These are phyloP conservation scores for Brachylomia viminalis DNA, from an alignment of 2,888 invertebrate genomes.

Conservation along the genomic window DNA sequence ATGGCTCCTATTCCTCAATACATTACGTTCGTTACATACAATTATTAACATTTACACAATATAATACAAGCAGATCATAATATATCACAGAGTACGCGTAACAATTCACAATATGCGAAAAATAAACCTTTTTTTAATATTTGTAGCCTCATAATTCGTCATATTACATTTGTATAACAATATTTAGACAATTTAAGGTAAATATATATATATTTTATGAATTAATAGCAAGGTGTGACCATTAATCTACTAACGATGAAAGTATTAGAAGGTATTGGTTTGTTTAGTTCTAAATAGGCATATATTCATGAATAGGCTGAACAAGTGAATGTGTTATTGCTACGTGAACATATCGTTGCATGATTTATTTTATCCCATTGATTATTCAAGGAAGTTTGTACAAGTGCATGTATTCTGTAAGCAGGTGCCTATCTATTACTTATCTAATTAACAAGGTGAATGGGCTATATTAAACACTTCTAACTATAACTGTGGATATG, in stretches of 20 bases:
- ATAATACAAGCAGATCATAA: slow-evolving; percentile 86
- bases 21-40: slow-evolving; percentile 61
- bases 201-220: slow-evolving; percentile 35
- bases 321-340: neutral
- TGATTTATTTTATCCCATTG: neutral
- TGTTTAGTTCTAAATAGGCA: neutral
- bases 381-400: slow-evolving; percentile 3
- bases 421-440: slow-evolving; percentile 29
- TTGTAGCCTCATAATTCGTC: slow-evolving; percentile 53
- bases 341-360: slow-evolving; percentile 14
- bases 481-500: neutral
- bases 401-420: slow-evolving; percentile 17
- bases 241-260: slow-evolving; percentile 6
- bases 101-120: slow-evolving; percentile 86
- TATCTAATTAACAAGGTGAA: neutral
- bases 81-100: slow-evolving; percentile 88
- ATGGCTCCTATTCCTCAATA: slow-evolving; percentile 76
- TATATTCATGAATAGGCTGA: neutral
- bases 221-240: slow-evolving; percentile 16
- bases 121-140: slow-evolving; percentile 69
- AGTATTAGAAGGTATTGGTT: neutral
- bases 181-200: slow-evolving; percentile 36
- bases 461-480: neutral
- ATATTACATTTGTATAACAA: slow-evolving; percentile 46
- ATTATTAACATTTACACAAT: slow-evolving; percentile 74